Base-by-base conservation (phyloP, 2,113 vertebrate species). In the Andinoacara biseriatus region DNA sequence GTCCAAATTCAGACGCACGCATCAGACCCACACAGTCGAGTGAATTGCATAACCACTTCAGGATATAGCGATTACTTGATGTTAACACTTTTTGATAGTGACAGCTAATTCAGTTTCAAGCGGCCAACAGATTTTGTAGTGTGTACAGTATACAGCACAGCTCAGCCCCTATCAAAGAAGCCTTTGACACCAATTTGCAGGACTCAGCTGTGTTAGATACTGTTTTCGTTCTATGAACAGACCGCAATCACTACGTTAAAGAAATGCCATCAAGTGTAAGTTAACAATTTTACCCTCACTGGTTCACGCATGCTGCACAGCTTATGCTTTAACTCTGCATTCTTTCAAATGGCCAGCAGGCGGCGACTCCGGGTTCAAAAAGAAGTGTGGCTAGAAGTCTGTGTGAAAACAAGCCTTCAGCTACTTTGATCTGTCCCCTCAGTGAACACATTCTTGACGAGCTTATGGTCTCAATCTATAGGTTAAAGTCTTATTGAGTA, bases 101-200 rank as follows among this genome's bases (percentile, higher is more conserved):
- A 72, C 46, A 78, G 67, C 46, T 72, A 72, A 72, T 72, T 72
- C 67, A 31, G 18, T 72, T 72, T 56, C 14, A 56, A 54, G 58
- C 7, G 5, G 49, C 13, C 8, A 79, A 65, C 43, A 62, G 59
- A 38, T 52, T 38, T 63, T 26, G 60, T 24, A 24, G 8, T 22
- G 18, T 5, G 10, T 57, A 35, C 13, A 75, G 72, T 57, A 31
- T 72, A 26, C n/a, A 46, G 18, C 67, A 72, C 67, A 33, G 26
- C 43, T 52, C 49, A 18, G 46, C 46, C 49, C 43, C 67, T 54
- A 54, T 54, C 67, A 31, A 52, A n/a, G 43, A 52, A 20, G 43
- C 43, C 43, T 52, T 72, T 52, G 43, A 72, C 1, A 10, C 24
- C 43, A 52, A 24, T 31, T 72, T 52, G 17, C 26, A 52, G 26